Base-by-base conservation (phyloP, 2,113 vertebrate genomes). In the Phycodurus eques region DNA sequence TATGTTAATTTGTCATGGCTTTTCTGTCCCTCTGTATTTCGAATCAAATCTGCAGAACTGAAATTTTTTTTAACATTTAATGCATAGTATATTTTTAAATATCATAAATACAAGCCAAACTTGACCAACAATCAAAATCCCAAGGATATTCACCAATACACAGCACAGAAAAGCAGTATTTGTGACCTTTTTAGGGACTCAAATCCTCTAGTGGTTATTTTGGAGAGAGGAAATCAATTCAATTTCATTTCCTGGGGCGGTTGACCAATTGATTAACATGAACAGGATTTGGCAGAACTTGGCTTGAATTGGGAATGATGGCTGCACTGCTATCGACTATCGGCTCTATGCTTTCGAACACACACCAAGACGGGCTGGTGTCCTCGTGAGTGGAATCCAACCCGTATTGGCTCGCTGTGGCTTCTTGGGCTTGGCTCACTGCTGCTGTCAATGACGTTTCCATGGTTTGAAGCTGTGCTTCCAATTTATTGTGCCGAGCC, bases 311-410 rank as follows among this genome's bases (percentile, higher is more conserved):
- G 42, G 13, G 17, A 19, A 17, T 63, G 35, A 63, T 63, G 61
- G 35, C 61, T 42, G 22, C 35, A 43, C 19, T 63, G 17, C 39
- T 8, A 42, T 43, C 35, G 14, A 17, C 61, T 42, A 42, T 42
- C 61, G 20, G 61, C 61, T 63, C 42, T 61, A 12, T 35, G 61
- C 35, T 63, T 63, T 43, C 42, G 61, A 63, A 63, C 15, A 42
- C 35, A 42, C 22, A 33, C 11, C 27, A 60, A 60, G 61, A 19
- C 8, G 17, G 39, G 20, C 62, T 64, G 62, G 62, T 64, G 61
- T 63, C 61, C 35, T 2, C 42, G 35, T 42, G 62, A 43, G 42
- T 22, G 63, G 4, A 22, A 64, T 64, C 62, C 12, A 46, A 27
- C 42, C 12, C 2, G 62, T 43, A n/a, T 64, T 64, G 62, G 42